Percentiles rank a stretch among this genome's conserved stretches.
Evolutionary conservation across 2,888 invertebrate genomes (phyloP).

Genomic region (Amblyteles armatorius): DNA sequence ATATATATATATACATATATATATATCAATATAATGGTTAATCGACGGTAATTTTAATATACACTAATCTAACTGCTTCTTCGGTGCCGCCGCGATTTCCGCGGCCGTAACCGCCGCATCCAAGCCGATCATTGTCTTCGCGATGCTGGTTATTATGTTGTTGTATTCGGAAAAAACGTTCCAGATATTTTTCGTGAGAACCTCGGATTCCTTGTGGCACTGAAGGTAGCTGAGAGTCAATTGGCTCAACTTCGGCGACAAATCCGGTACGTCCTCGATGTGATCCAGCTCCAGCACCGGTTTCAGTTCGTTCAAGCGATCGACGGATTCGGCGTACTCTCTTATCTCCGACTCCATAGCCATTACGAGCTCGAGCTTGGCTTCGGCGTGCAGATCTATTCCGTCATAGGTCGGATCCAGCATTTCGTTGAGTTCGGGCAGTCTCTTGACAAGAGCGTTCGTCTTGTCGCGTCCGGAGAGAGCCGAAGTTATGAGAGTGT

Average conservation of each 20-base stretch:
- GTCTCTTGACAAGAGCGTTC: slow-evolving; percentile 83
- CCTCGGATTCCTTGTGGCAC: slow-evolving; percentile 82
- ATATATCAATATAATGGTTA: slow-evolving; percentile 35
- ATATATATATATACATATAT: slow-evolving; percentile 41
- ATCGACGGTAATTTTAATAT: slow-evolving; percentile 30
- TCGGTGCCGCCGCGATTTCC: slow-evolving; percentile 83
- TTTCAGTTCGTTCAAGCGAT: slow-evolving; percentile 83
- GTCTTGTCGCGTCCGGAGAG: slow-evolving; percentile 85
- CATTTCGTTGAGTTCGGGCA: slow-evolving; percentile 85
- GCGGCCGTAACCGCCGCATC: slow-evolving; percentile 84
- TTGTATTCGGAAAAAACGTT: slow-evolving; percentile 85
- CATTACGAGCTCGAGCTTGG: slow-evolving; percentile 85
- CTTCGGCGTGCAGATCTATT: slow-evolving; percentile 83
- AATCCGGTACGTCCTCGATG: slow-evolving; percentile 83
- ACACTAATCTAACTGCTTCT: slow-evolving; percentile 77
- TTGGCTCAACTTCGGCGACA: slow-evolving; percentile 83
- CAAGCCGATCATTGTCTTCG: slow-evolving; percentile 84
- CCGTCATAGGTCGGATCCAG: slow-evolving; percentile 85
- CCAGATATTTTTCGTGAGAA: slow-evolving; percentile 82
- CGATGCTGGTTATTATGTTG: slow-evolving; percentile 85
- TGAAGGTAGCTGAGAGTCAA: slow-evolving; percentile 83
- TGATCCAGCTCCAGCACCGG: slow-evolving; percentile 84
- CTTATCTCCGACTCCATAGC: slow-evolving; percentile 85
- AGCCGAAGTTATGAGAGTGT: slow-evolving; percentile 85
- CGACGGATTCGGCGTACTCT: slow-evolving; percentile 81